Evolutionary conservation across 2,113 vertebrate genomes (phyloP).

Genomic region (Nycticryphes semicollaris): DNA sequence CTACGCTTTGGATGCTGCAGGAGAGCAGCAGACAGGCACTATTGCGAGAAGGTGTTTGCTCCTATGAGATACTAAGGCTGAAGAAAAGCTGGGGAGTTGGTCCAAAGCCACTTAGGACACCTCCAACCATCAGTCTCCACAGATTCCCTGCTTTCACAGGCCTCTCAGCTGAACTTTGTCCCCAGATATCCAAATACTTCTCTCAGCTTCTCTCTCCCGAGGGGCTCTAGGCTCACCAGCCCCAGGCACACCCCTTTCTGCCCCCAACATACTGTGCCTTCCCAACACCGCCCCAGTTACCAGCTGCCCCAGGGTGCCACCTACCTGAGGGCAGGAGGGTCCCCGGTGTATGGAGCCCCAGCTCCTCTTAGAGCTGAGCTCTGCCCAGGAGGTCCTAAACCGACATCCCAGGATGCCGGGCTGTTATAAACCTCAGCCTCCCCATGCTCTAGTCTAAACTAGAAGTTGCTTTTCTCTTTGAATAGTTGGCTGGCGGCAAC

Average conservation of each 20-base stretch:
- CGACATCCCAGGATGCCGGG: rapidly evolving
- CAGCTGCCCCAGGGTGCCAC: not conserved
- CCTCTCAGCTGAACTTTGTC: not conserved
- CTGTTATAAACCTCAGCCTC: constrained; percentile 8
- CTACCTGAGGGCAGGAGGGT: rapidly evolving
- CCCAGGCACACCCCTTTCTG: not conserved
- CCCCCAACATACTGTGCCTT: not conserved
- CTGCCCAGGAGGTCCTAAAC: not conserved
- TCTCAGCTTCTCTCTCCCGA: not conserved
- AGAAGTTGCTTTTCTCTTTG: constrained; percentile 43
- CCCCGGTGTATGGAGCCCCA: rapidly evolving
- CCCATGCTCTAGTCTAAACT: constrained; percentile 6
- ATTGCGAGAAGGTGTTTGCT: not conserved
- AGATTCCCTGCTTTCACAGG: not conserved
- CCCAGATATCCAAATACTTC: not conserved
- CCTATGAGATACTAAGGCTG: not conserved
- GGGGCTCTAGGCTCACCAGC: not conserved
- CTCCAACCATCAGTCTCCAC: not conserved
- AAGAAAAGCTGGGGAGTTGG: not conserved
- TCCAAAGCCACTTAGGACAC: not conserved
- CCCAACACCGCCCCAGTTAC: not conserved
- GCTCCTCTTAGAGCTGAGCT: not conserved
- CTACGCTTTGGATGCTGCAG: rapidly evolving
- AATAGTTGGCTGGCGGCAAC: constrained; percentile 15
- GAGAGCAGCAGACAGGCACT: not conserved